Percentiles rank a stretch among this genome's conserved stretches.
These are phyloP conservation scores for Ectobius pallidus DNA, from an alignment of 2,888 invertebrate genomes.

Conservation along the genomic window DNA sequence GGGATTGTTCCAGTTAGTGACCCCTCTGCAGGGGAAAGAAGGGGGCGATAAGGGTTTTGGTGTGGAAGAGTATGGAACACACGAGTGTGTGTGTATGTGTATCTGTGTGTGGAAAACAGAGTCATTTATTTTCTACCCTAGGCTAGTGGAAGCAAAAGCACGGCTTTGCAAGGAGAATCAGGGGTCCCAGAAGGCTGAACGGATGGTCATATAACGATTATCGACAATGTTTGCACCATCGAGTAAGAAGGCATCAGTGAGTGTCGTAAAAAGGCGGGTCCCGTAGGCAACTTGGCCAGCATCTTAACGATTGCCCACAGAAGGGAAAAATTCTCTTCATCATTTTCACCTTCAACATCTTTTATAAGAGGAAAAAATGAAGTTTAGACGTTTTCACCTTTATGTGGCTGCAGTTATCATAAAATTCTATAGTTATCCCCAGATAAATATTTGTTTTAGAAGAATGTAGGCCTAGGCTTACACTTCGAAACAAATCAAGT, in stretches of 20 bases:
- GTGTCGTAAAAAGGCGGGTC: slow-evolving; percentile 9
- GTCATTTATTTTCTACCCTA: slow-evolving; percentile 17
- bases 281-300: slow-evolving; percentile 10
- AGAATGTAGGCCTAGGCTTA: too few species aligned
- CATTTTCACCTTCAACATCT: too few species aligned
- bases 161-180: not conserved
- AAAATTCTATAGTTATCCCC: too few species aligned
- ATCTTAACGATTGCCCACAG: slow-evolving; percentile 1
- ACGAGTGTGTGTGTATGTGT: not conserved
- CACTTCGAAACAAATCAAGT: too few species aligned
- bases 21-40: not conserved
- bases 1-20: slow-evolving; percentile 26
- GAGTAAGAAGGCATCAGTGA: not conserved
- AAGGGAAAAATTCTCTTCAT: too few species aligned
- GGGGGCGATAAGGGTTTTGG: not conserved
- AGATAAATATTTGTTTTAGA: too few species aligned
- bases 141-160: not conserved
- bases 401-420: too few species aligned
- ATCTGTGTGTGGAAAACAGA: slow-evolving; percentile 13
- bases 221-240: slow-evolving; percentile 23
- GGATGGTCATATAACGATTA: slow-evolving; percentile 36
- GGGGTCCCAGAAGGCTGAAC: slow-evolving; percentile 12
- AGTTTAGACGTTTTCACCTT: too few species aligned
- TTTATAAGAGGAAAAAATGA: too few species aligned
- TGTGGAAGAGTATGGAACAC: not conserved